Conservation (phyloP, 2,113 vertebrate species). For the Psammodynastes pulverulentus region DNA sequence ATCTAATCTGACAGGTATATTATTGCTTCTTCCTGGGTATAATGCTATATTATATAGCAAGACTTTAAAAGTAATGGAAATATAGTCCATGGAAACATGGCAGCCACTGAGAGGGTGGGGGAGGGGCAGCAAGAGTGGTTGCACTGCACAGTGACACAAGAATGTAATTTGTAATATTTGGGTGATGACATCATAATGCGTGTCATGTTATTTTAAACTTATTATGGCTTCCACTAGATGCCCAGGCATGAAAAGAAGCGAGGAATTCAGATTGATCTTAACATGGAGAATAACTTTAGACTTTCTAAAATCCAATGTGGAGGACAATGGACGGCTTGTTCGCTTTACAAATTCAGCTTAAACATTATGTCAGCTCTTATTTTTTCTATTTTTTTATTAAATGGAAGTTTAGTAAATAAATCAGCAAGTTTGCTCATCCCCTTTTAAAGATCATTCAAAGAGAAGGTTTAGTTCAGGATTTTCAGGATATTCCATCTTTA, state of each 20-base stretch:
- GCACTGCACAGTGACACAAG: not conserved
- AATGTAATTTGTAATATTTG: not conserved
- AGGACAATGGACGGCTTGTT: not conserved
- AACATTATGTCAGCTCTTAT: not conserved
- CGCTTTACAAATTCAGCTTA: not conserved
- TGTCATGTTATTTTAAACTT: not conserved
- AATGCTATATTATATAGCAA: slow-evolving; percentile 22
- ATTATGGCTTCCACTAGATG: not conserved
- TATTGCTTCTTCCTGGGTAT: slow-evolving; percentile 13
- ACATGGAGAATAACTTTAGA: not conserved
- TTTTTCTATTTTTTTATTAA: not conserved
- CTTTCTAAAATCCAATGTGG: not conserved
- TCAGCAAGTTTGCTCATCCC: not conserved
- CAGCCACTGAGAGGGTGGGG: not conserved
- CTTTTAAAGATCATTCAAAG: not conserved
- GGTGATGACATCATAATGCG: not conserved
- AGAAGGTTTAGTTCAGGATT: not conserved
- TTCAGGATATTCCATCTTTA: not conserved
- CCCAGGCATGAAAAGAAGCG: not conserved
- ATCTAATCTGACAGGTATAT: slow-evolving; percentile 54
- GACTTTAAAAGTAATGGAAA: slow-evolving; percentile 12
- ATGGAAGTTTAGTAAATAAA: not conserved
- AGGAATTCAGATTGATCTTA: not conserved
- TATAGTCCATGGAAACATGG: not conserved
- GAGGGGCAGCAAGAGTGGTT: not conserved